Conservation (phyloP, 2,113 vertebrate genomes). For the Neolamprologus brichardi region DNA sequence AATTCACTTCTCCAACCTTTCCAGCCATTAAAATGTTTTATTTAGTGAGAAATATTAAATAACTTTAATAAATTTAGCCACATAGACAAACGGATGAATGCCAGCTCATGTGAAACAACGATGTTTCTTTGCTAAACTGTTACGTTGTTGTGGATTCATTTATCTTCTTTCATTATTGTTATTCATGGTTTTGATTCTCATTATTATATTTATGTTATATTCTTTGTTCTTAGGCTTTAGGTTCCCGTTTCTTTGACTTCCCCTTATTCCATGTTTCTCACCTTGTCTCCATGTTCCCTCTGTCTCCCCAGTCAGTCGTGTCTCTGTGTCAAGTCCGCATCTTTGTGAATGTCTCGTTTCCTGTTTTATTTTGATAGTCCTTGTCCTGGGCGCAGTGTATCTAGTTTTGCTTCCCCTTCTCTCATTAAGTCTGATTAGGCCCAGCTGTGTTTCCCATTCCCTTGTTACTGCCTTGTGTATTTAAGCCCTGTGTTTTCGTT, state of each 20-base stretch:
- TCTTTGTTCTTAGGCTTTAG: background rate
- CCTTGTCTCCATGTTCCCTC: rapidly evolving
- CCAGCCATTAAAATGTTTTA: background rate
- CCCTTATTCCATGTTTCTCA: background rate
- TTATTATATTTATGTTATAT: background rate
- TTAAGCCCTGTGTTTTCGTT: background rate
- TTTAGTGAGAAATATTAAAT: background rate
- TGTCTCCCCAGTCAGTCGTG: background rate
- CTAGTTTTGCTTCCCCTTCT: background rate
- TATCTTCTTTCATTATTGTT: background rate
- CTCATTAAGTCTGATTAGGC: background rate
- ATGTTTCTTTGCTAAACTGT: background rate
- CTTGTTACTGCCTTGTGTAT: background rate
- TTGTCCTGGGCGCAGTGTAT: background rate
- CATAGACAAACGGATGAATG: background rate
- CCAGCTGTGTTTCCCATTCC: background rate
- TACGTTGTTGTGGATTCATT: background rate
- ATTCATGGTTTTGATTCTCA: background rate
- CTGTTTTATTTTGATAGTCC: background rate
- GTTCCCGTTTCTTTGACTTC: background rate
- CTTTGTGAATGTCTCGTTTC: background rate
- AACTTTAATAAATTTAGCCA: background rate
- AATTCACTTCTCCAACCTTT: background rate
- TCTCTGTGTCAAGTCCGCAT: background rate
- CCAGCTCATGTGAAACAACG: rapidly evolving